Evolutionary conservation across 2,888 invertebrate species (phyloP), one percentile per base, ranked within the genome.

Genomic region (Acleris holmiana): DNA sequence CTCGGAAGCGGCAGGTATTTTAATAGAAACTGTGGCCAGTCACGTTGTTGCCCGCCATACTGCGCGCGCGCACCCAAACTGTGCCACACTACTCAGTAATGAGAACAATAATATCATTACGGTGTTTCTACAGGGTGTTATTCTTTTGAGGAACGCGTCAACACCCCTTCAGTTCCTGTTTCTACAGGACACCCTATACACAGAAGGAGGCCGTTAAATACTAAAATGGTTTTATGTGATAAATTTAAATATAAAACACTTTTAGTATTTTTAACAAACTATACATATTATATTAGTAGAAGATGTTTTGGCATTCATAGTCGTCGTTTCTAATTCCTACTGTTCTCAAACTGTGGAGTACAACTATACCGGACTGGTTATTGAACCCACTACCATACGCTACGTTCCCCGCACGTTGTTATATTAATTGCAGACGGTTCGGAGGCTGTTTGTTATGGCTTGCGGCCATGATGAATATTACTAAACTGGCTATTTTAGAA

Each of bases 1-100:
- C 65, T 79, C 77, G 75, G 79, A 80, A 78, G 78, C 82, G 76
- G 86, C 82, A 86, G 86, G 84, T 78, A 85, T 86, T 89, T 88
- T 89, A 89, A 89, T 89, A 85, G 86, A 86, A 89, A 82, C 86
- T 74, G 71, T 75, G 76, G 75, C 82, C 64, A 79, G 87, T 88
- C 89, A 88, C 88, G 88, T 82, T 79, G 78, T 66, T 63, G 69
- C 47, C 68, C 48, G 62, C 60, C 69, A 69, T 68, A 69, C 70
- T 70, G 83, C 83, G 81, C 83, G 76, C 76, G 83, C 83, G 84
- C 83, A 71, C 75, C 82, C 80, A 73, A 81, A 79, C 77, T 65
- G 17, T 59, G 44, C 29, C 7, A 44, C 55, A 46, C 21, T 5
- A 23, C 49, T 49, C 65, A 50, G 48, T n/a, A 17, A n/a, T 44